Evolutionary conservation across 53 echinoderm and acorn worm genomes (phyloP).

Genomic region (Pentamera pediparva): DNA sequence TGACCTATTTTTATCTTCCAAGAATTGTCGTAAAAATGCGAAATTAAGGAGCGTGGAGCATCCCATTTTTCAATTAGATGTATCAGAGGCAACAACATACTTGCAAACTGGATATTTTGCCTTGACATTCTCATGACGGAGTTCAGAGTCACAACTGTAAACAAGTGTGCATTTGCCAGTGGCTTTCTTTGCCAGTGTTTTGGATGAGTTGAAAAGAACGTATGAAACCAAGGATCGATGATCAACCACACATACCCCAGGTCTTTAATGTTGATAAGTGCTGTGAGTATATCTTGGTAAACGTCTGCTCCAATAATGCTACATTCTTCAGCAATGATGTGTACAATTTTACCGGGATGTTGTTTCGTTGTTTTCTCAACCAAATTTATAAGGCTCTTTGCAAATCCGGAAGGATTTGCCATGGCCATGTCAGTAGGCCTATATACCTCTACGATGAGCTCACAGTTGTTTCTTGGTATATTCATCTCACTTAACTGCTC

Average conservation of each 20-base stretch:
- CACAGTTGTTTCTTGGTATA: not conserved
- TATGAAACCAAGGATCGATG: not conserved
- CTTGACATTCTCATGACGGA: not conserved
- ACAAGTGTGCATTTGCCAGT: not conserved
- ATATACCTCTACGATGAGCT: not conserved
- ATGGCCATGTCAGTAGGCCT: not conserved
- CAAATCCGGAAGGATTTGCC: not conserved
- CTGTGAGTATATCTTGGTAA: not conserved
- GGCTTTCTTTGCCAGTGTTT: not conserved
- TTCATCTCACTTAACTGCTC: not conserved
- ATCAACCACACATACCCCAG: constrained; percentile 1
- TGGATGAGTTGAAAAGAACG: not conserved
- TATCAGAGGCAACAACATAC: not conserved
- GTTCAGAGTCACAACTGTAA: not conserved
- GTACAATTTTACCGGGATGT: not conserved
- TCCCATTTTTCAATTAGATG: too few species aligned
- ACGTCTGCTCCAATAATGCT: not conserved
- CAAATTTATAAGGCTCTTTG: not conserved
- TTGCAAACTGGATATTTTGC: not conserved
- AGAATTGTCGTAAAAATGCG: too few species aligned
- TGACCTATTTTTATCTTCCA: too few species aligned
- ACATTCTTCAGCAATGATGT: not conserved
- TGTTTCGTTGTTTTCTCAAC: not conserved
- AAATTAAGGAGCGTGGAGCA: too few species aligned
- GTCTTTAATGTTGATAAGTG: not conserved